Base-by-base conservation (phyloP, 1,140 invertebrate species). In the Pseudomyrmex dendroicus region DNA sequence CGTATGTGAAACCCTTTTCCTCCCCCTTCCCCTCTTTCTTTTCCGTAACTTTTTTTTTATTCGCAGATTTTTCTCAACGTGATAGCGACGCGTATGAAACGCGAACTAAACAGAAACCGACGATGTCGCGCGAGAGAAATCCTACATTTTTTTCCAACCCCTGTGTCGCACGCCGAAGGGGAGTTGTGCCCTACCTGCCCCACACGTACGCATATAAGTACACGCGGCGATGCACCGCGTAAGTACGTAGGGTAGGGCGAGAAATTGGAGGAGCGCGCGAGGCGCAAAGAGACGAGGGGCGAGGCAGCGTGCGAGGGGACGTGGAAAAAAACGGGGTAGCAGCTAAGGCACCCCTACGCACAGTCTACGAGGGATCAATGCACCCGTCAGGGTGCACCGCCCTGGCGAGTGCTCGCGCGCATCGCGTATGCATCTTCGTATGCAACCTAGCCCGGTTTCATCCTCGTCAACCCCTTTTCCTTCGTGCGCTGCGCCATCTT, bases 361-460 rank as follows among this genome's bases (percentile, higher is more conserved):
- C 85, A 87, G 87, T 73, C 82, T 82, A 76, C 83, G 88, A 87
- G 92, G 92, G 93, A 93, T 93, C 93, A 92, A 94, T 93, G 93
- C 89, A 89, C 91, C 86, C 85, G 76, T 86, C 86, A 92, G 92
- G 89, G 92, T 93, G 93, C 93, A 93, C 89, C 91, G 92, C 92
- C 91, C 91, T 92, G 86, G 89, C 88, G 91, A 93, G 92, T 92
- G 91, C 89, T 84, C 85, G 86, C 89, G 87, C 84, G 88, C 90
- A 90, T 92, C 91, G 90, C 91, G 90, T 91, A 93, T 92, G 92
- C 91, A 93, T 93, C 92, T 93, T 91, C 89, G 91, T 91, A 91
- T 91, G 90, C 86, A 86, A 83, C 87, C 80, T 68, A 87, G 87
- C 85, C 85, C 90, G 86, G 85, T 90, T 91, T 89, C 87, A 90